phyloP scores from a whole-genome alignment of 2,113 vertebrate genomes.

The Petaurus breviceps region DNA sequence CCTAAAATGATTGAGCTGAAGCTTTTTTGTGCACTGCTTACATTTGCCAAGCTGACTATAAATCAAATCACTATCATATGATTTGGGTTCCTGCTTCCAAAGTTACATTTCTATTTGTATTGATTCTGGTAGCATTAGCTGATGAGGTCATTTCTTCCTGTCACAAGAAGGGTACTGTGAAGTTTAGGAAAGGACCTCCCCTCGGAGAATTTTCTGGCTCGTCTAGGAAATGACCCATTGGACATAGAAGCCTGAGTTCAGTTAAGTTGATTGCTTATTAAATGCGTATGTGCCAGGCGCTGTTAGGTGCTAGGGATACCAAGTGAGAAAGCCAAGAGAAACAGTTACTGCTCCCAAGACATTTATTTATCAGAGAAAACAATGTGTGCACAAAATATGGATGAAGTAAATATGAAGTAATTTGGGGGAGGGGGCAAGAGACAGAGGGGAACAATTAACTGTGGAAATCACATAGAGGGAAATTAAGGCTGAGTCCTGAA shows the following conservation, averaged over 20 bases:
- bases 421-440: neutral
- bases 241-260: neutral
- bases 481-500: neutral
- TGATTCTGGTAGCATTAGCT: neutral
- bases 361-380: neutral
- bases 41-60: neutral
- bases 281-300: neutral
- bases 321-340: neutral
- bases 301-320: neutral
- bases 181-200: neutral
- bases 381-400: neutral
- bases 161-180: neutral
- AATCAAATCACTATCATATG: slow-evolving; percentile 14
- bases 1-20: slow-evolving; percentile 27
- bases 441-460: neutral
- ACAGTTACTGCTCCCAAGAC: neutral
- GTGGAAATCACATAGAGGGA: neutral
- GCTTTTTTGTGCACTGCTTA: slow-evolving; percentile 13
- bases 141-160: slow-evolving; percentile 26
- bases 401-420: neutral
- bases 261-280: neutral
- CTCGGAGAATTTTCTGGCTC: neutral
- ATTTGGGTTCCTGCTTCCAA: neutral
- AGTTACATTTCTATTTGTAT: slow-evolving; percentile 40
- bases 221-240: neutral